These are phyloP conservation scores for Microtus montanus DNA, from an alignment of 2,113 vertebrate genomes.

Conservation along the genomic window DNA sequence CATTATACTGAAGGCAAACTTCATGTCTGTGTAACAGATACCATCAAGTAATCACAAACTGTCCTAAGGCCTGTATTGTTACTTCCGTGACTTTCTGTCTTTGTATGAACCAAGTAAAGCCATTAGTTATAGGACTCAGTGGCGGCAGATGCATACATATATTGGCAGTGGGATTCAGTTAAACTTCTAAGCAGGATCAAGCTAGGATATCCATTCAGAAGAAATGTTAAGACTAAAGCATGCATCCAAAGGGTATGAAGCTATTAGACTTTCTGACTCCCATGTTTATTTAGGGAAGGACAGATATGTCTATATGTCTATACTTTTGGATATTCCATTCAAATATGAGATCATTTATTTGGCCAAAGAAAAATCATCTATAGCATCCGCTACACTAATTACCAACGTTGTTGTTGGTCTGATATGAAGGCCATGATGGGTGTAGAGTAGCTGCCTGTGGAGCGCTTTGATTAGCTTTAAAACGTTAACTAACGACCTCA, in stretches of 20 bases:
- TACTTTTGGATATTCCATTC: not conserved
- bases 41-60: not conserved
- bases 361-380: constrained; percentile 24
- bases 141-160: constrained; percentile 2
- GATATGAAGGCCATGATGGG: not conserved
- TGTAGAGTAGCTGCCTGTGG: not conserved
- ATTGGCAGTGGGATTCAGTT: not conserved
- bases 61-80: not conserved
- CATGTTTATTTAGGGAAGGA: not conserved
- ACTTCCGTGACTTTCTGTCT: not conserved
- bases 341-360: constrained; percentile 41
- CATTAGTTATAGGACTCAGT: constrained; percentile 24
- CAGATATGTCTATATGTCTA: not conserved
- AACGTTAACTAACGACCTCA: not conserved
- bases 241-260: not conserved
- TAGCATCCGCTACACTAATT: not conserved
- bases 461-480: constrained; percentile 41
- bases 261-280: not conserved
- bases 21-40: not conserved
- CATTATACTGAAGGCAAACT: not conserved
- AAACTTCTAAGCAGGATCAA: constrained; percentile 40
- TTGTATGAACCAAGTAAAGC: not conserved
- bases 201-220: not conserved
- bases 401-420: not conserved
- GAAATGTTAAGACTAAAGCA: not conserved